phyloP scores from a whole-genome alignment of 2,797 vertebrate species.

The Tokudaia muenninki region DNA sequence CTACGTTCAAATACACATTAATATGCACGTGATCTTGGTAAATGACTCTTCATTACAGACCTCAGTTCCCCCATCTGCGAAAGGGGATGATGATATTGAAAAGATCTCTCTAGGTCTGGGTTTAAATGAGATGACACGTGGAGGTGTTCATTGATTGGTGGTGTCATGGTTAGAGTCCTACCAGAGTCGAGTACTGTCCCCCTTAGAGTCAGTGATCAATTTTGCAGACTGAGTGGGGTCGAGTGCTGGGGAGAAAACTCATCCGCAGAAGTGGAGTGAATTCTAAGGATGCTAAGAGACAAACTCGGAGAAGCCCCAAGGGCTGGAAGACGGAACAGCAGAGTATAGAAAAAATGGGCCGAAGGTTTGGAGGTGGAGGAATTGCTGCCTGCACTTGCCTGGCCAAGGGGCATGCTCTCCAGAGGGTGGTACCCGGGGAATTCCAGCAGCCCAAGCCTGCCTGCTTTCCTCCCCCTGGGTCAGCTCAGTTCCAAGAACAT shows the following conservation, averaged over 20 bases:
- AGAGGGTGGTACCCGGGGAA: constrained; percentile 16
- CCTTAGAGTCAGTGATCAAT: not conserved
- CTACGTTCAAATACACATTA: constrained; percentile 4
- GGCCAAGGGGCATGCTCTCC: not conserved
- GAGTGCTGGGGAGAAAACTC: not conserved
- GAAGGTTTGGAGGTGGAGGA: not conserved
- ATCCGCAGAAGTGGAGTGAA: not conserved
- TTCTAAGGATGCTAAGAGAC: not conserved
- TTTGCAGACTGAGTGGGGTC: not conserved
- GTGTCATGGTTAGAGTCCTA: not conserved
- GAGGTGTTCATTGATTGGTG: not conserved
- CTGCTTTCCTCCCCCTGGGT: not conserved
- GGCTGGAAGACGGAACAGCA: not conserved
- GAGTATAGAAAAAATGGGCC: not conserved
- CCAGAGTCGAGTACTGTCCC: not conserved
- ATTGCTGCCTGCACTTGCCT: constrained; percentile 1
- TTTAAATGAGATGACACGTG: not conserved
- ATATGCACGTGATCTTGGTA: not conserved
- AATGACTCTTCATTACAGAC: not conserved
- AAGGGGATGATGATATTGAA: constrained; percentile 9
- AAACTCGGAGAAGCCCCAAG: not conserved
- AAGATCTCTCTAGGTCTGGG: not conserved
- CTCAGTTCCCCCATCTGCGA: constrained; percentile 31
- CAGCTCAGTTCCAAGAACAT: constrained; percentile 44
- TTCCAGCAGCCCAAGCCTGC: constrained; percentile 52